Evolutionary conservation across 2,797 vertebrate genomes (phyloP), one percentile per base, ranked within the genome.

Genomic region (Gymnodraco acuticeps): DNA sequence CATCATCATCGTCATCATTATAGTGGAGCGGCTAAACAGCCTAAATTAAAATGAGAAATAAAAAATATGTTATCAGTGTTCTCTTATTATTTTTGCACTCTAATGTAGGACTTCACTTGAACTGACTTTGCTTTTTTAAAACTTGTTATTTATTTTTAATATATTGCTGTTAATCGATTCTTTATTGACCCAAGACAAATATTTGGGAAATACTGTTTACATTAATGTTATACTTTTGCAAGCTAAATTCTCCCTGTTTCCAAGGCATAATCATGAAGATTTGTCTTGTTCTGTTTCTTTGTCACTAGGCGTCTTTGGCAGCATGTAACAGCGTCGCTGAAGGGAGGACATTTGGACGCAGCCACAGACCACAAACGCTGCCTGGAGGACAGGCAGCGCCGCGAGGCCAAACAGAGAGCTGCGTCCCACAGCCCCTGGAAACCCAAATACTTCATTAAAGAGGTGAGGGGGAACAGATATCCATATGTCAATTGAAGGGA

Each of bases 341-440:
- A 94, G 72, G 87, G 94, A 6, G 96, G 96, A 0, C 95, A 97
- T 73, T 96, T 97, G 0, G 96, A 96, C 0, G 81, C 88, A 0
- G 97, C 97, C 62, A 97, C 97, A 0, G 96, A 98, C 62, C 95
- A 97, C 85, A 98, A 98, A 82, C 96, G 93, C 77, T 65, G 67
- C 55, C 95, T 98, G 38, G 97, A 98, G 83, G 97, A 98, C 87
- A 92, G 91, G 3, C 97, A 98, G 88, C 94, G 97, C 10, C 87
- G 83, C 0, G 96, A 98, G 81, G 95, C 95, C 64, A 94, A 95
- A 77, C 95, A 97, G 59, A 95, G 97, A 8, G 89, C 82, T 0
- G 83, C 90, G 2, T 92, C 90, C 58, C 87, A 90, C 10, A 79
- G 85, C 0, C 85, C 89, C 0, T 98, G 97, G 97, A 95, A 94